These are phyloP conservation scores for Rhogogaster chlorosoma DNA, from an alignment of 2,888 invertebrate species.

Conservation along the genomic window DNA sequence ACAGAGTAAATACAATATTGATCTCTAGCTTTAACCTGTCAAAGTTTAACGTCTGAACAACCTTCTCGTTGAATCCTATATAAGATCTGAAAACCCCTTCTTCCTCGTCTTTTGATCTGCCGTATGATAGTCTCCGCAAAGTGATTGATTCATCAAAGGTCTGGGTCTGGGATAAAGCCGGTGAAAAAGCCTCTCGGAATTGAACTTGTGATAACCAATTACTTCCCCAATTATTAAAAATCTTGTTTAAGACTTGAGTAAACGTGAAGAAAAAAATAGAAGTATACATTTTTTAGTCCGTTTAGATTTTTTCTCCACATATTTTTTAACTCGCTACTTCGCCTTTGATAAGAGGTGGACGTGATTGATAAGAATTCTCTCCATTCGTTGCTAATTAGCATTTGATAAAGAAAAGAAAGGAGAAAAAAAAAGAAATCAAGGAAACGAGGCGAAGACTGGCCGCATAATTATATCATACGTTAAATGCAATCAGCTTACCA, in stretches of 20 bases:
- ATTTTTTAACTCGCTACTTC: neutral
- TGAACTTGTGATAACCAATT: neutral
- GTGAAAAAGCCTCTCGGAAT: neutral
- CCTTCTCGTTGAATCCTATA: neutral
- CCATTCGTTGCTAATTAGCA: neutral
- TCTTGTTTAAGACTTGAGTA: neutral
- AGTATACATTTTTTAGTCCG: neutral
- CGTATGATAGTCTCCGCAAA: neutral
- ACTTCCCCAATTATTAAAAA: neutral
- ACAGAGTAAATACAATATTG: constrained; percentile 30
- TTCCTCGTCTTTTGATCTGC: neutral
- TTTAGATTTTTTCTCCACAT: neutral
- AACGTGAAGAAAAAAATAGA: neutral
- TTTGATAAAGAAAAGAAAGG: neutral
- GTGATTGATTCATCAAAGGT: constrained; percentile 24
- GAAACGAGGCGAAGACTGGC: neutral
- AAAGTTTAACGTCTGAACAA: neutral
- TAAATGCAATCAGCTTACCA: neutral
- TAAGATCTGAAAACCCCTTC: neutral
- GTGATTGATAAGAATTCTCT: neutral
- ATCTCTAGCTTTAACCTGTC: constrained; percentile 22
- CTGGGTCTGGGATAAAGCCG: neutral
- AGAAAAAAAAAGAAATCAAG: neutral
- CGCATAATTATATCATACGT: neutral
- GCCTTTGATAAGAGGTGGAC: neutral